Conservation (phyloP, 2,888 invertebrate genomes). For the Drosophila leonis region DNA sequence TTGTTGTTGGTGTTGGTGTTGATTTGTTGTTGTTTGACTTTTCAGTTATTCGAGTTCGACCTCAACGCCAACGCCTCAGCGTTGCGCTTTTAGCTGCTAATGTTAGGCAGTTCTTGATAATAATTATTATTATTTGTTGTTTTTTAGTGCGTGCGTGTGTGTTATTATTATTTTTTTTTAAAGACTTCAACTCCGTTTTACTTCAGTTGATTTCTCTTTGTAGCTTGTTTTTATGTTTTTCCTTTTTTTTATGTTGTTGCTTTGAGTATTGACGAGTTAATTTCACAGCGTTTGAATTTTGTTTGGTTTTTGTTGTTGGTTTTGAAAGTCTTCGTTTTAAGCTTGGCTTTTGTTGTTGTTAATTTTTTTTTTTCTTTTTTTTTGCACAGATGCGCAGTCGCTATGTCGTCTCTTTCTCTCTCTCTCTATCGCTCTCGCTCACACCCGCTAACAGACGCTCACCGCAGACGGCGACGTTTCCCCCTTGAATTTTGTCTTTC, state of each 20-base stretch:
- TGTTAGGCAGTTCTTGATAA: constrained; percentile 36
- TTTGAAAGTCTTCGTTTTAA: constrained; percentile 78
- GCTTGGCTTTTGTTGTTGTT: constrained; percentile 74
- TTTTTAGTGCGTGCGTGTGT: constrained; percentile 60
- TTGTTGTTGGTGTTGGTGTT: constrained; percentile 51
- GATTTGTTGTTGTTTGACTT: constrained; percentile 29
- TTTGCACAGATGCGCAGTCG: constrained; percentile 71
- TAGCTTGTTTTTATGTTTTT: constrained; percentile 42
- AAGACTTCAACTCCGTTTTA: constrained; percentile 66
- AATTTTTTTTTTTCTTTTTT: constrained; percentile 33
- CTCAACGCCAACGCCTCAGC: constrained; percentile 63
- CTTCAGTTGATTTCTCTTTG: constrained; percentile 58
- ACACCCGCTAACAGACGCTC: constrained; percentile 41
- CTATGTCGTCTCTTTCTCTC: constrained; percentile 55
- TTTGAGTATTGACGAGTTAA: constrained; percentile 82
- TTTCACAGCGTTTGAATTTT: constrained; percentile 79
- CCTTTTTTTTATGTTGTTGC: constrained; percentile 63
- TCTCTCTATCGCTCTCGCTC: constrained; percentile 33
- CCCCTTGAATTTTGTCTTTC: constrained; percentile 15
- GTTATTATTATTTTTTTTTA: constrained; percentile 35
- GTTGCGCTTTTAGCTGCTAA: constrained; percentile 45
- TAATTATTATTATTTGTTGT: constrained; percentile 31
- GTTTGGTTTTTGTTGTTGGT: constrained; percentile 72
- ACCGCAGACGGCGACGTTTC: constrained; percentile 34
- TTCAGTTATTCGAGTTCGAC: constrained; percentile 62